Base-by-base conservation (phyloP, 2,888 invertebrate genomes). In the Pterostichus madidus region DNA sequence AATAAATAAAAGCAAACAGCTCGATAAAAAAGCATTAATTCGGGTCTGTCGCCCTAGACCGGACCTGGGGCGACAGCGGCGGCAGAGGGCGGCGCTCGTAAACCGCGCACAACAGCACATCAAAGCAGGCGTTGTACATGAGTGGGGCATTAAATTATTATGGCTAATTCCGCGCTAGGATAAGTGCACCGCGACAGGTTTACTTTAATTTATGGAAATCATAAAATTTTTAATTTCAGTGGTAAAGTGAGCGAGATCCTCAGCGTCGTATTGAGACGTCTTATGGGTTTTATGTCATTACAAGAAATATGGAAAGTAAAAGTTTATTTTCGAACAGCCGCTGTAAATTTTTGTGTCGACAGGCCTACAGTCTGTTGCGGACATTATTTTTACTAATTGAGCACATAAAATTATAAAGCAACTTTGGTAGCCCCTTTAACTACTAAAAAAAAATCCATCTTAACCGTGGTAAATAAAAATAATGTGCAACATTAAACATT, bases 121-220 rank as follows among this genome's bases (percentile, higher is more conserved):
- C 81, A 81, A 75, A 75, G 75, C 80, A 15, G 49, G 32, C 59
- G 71, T 49, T 56, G 59, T 15, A 71, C 61, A 68, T 75, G 44
- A 81, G 75, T 46, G 64, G 39, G 81, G 81, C 75, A 81, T 81
- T 73, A 81, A 81, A 81, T 81, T 81, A 81, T 81, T 81, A 81
- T 81, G 61, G 81, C 75, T 81, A 81, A 81, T 81, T 81, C 61
- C 75, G 56, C 75, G 46, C 75, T 13, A 44, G 81, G 46, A 44
- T 75, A 75, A 73, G 75, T 75, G 75, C 61, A 73, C 17, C 13
- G 53, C 83, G 81, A 81, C 83, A 83, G 64, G 59, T 61, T 75
- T 75, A 56, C 39, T 82, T 83, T 77, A 83, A 83, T 83, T 83
- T 83, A 83, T 83, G 83, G 76, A 64, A 77, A 83, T 46, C 64